Evolutionary conservation across 2,797 vertebrate genomes (phyloP).

Genomic region (Caiman crocodilus): DNA sequence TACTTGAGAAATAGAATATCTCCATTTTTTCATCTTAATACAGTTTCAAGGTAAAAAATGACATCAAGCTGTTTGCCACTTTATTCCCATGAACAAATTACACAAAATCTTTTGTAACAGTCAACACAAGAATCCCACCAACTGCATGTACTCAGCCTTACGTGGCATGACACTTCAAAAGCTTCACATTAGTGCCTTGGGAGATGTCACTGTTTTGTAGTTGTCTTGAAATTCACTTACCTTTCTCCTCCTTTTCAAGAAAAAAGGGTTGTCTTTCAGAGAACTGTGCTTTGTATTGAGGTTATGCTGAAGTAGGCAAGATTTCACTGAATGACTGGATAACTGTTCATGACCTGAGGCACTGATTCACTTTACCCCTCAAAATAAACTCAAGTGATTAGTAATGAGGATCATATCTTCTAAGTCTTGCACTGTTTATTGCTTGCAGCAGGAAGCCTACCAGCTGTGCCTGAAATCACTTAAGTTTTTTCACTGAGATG

Average conservation of each 20-base stretch:
- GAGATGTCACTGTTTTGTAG: background rate
- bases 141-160: background rate
- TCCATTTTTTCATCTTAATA: background rate
- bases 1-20: background rate
- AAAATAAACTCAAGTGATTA: conserved; percentile 20
- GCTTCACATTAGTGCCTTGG: background rate
- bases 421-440: background rate
- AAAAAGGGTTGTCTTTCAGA: conserved; percentile 20
- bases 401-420: background rate
- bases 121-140: background rate
- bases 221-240: conserved; percentile 8
- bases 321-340: conserved; percentile 4
- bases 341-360: background rate
- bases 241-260: conserved; percentile 15
- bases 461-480: conserved; percentile 25
- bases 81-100: background rate
- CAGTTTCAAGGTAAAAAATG: background rate
- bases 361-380: background rate
- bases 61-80: background rate
- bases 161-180: background rate
- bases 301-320: conserved; percentile 36
- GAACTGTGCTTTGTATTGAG: conserved; percentile 8
- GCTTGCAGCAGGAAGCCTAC: background rate
- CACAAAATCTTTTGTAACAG: background rate
- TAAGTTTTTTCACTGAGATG: background rate